Conservation (phyloP, 2,113 vertebrate genomes). For the Otus sunia region DNA sequence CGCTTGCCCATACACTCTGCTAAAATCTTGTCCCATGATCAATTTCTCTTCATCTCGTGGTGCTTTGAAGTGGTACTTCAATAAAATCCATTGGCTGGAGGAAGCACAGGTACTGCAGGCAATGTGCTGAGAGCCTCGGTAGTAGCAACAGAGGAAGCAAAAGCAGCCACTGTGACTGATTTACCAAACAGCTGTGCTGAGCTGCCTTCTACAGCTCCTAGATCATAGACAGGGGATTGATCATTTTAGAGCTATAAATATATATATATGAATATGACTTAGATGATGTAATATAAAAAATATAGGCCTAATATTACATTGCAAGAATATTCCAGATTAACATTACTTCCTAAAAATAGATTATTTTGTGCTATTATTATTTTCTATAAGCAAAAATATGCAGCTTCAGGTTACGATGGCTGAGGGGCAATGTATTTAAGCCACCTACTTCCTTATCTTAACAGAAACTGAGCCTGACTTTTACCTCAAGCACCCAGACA, state of each 20-base stretch:
- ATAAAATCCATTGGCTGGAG: background rate
- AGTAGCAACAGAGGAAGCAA: background rate
- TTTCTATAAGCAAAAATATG: background rate
- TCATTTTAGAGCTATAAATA: background rate
- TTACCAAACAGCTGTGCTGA: background rate
- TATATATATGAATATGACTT: background rate
- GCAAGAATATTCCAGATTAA: background rate
- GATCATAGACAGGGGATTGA: background rate
- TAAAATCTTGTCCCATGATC: background rate
- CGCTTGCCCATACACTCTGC: background rate
- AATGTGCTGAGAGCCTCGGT: fast-evolving
- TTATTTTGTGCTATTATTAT: background rate
- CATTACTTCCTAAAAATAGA: background rate
- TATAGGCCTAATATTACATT: background rate
- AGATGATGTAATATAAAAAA: background rate
- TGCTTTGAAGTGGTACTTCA: background rate
- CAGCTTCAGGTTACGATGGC: background rate
- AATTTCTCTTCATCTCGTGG: background rate
- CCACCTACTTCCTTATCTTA: background rate
- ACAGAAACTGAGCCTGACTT: background rate
- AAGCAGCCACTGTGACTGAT: background rate
- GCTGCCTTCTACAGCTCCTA: background rate
- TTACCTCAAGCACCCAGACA: background rate
- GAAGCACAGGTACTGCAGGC: background rate
- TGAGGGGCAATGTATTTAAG: background rate